Conservation (phyloP, 2,888 invertebrate genomes). For the Heteromyza rotundicornis region DNA sequence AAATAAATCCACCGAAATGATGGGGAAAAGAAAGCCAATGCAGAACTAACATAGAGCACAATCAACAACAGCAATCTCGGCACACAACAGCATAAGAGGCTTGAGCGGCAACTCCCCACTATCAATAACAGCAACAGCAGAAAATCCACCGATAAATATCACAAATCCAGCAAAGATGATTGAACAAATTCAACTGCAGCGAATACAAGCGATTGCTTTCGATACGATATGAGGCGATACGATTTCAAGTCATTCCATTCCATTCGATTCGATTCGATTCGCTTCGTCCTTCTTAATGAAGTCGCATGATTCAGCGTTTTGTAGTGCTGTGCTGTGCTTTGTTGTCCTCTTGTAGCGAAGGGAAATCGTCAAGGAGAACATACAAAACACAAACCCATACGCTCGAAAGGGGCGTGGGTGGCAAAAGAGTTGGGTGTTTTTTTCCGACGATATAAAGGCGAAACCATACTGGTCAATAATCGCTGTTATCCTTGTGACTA, state of each 20-base stretch:
- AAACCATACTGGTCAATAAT: too few species aligned
- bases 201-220: background rate
- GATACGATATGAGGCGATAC: background rate
- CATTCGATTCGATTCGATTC: background rate
- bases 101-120: background rate
- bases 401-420: too few species aligned
- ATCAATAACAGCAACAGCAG: background rate
- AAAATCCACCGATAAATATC: constrained; percentile 37
- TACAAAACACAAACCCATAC: too few species aligned
- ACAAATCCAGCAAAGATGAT: constrained; percentile 35
- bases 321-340: constrained; percentile 1
- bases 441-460: too few species aligned
- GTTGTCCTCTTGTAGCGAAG: background rate
- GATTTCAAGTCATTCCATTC: background rate
- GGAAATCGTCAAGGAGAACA: background rate
- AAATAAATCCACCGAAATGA: background rate
- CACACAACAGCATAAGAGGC: background rate
- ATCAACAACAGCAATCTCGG: background rate
- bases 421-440: too few species aligned
- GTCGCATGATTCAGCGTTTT: constrained; percentile 46
- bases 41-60: constrained; percentile 2
- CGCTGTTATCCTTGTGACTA: too few species aligned
- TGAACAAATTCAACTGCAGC: constrained; percentile 23
- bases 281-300: constrained; percentile 37
- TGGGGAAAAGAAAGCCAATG: background rate